Conservation (phyloP, 2,888 invertebrate genomes). For the Chromoteleia sp. region DNA sequence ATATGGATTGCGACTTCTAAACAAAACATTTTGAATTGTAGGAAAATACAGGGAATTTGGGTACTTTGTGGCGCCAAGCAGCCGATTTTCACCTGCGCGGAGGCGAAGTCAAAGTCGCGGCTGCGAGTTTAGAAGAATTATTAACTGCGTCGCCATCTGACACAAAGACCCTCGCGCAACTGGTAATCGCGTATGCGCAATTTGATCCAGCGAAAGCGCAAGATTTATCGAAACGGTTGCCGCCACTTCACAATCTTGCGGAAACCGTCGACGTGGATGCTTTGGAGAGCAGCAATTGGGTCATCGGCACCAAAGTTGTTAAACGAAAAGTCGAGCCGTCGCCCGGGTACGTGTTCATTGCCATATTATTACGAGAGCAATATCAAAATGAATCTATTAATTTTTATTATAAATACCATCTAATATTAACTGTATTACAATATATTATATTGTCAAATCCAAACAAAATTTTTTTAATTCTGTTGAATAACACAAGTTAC, state of each 20-base stretch:
- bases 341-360: too few species aligned
- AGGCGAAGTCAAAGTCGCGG: conserved; percentile 91
- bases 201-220: conserved; percentile 93
- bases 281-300: conserved; percentile 94
- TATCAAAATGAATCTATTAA: too few species aligned
- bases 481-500: too few species aligned
- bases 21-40: too few species aligned
- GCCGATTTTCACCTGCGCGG: conserved; percentile 93
- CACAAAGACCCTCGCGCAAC: conserved; percentile 92
- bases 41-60: conserved; percentile 87
- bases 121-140: conserved; percentile 92
- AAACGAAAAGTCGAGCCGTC: conserved; percentile 92
- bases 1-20: too few species aligned
- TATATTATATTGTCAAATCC: background rate
- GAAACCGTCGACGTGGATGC: conserved; percentile 92
- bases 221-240: conserved; percentile 87
- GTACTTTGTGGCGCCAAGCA: conserved; percentile 94
- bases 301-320: conserved; percentile 95
- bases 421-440: too few species aligned
- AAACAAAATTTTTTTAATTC: too few species aligned
- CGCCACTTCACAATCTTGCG: conserved; percentile 87
- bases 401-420: too few species aligned
- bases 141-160: conserved; percentile 91
- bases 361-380: too few species aligned
- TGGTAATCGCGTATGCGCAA: conserved; percentile 95